Evolutionary conservation across 2,797 vertebrate genomes (phyloP).

Genomic region (Malacoraja senta): DNA sequence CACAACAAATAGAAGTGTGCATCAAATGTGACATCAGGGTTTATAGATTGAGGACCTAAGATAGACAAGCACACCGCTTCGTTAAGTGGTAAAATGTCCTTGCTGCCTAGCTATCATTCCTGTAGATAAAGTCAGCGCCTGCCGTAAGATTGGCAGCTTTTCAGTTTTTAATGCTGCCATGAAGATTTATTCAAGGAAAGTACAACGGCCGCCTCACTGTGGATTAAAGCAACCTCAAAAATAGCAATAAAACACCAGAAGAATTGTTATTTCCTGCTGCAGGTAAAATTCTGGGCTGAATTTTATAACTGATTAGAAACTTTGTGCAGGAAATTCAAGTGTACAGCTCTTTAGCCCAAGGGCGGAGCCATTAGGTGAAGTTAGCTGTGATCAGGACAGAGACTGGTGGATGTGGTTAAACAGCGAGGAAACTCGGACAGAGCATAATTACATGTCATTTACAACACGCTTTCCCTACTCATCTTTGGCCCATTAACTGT

Average conservation of each 20-base stretch:
- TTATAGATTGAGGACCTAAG: background rate
- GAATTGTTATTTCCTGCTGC: background rate
- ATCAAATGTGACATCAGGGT: background rate
- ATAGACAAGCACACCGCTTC: background rate
- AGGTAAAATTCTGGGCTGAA: background rate
- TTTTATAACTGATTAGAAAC: background rate
- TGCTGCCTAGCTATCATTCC: background rate
- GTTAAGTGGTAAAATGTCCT: background rate
- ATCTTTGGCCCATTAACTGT: background rate
- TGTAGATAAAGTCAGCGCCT: background rate
- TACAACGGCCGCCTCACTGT: background rate
- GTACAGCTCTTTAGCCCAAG: background rate
- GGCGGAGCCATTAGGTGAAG: background rate
- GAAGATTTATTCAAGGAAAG: background rate
- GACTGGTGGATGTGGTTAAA: background rate
- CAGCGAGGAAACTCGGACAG: background rate
- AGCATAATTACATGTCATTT: background rate
- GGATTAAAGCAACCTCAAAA: background rate
- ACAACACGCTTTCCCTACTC: background rate
- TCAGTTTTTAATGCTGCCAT: background rate
- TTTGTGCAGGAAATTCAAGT: background rate
- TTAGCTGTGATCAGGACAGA: background rate
- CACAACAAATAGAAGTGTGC: background rate
- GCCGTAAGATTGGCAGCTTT: background rate
- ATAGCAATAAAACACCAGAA: background rate